Percentiles rank a stretch among this genome's conserved stretches.
Evolutionary conservation across 1,140 invertebrate species (phyloP).

Genomic region (Hestina assimilis): DNA sequence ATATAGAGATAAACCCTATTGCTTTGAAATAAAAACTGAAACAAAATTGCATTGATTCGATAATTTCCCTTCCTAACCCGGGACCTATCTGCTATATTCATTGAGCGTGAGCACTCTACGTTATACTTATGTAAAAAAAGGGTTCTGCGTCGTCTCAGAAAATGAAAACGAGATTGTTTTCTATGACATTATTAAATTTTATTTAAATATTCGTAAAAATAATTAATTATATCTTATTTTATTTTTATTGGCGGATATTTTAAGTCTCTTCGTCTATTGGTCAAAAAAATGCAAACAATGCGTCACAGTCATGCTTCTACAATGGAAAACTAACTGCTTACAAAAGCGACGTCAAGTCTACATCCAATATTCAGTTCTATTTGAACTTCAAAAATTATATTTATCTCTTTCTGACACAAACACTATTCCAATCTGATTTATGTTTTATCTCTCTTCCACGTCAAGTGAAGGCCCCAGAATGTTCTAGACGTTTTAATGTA

Average conservation of each 20-base stretch:
- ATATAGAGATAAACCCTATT: too few species aligned
- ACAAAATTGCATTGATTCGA: too few species aligned
- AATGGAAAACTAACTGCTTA: slow-evolving; percentile 43
- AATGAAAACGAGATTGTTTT: too few species aligned
- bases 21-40: too few species aligned
- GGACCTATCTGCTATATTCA: too few species aligned
- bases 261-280: slow-evolving; percentile 16
- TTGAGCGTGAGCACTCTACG: too few species aligned
- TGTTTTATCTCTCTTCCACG: slow-evolving; percentile 52
- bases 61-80: too few species aligned
- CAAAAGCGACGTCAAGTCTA: slow-evolving; percentile 46
- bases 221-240: neutral
- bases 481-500: slow-evolving; percentile 79
- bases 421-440: neutral
- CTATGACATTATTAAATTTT: neutral
- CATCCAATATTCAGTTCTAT: slow-evolving; percentile 33
- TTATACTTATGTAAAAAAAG: too few species aligned
- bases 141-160: too few species aligned
- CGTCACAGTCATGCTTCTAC: neutral
- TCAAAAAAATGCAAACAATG: slow-evolving; percentile 7
- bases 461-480: slow-evolving; percentile 74
- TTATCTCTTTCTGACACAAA: slow-evolving; percentile 59
- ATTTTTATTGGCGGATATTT: slow-evolving; percentile 8
- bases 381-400: slow-evolving; percentile 65
- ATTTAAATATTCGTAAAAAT: neutral